Conservation (phyloP, 2,888 invertebrate genomes). For the Bunonema sp. region DNA sequence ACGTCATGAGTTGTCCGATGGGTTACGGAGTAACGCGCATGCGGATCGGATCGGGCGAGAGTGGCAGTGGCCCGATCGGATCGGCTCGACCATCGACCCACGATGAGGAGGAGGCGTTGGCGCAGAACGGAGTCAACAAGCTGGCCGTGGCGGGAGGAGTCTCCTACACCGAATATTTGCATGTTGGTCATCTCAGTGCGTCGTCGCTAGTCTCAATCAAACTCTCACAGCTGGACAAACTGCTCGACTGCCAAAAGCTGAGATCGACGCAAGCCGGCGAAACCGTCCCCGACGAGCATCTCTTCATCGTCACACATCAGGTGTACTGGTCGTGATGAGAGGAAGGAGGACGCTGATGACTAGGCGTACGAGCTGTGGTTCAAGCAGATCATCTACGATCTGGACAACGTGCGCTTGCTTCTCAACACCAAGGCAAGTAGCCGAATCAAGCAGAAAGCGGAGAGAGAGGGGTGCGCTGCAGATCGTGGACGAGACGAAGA, state of each 20-base stretch:
- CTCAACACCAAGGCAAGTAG: slow-evolving; percentile 49
- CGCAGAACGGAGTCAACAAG: slow-evolving; percentile 31
- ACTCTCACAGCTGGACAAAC: slow-evolving; percentile 58
- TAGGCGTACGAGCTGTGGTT: slow-evolving; percentile 88
- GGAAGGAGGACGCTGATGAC: slow-evolving; percentile 54
- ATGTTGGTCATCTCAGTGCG: slow-evolving; percentile 44
- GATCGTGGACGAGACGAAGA: slow-evolving; percentile 73
- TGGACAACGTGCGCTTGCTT: slow-evolving; percentile 74
- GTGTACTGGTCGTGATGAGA: neutral
- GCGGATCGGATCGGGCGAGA: too few species aligned
- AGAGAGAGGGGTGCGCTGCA: slow-evolving; percentile 31
- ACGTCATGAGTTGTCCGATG: too few species aligned
- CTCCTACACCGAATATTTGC: slow-evolving; percentile 75
- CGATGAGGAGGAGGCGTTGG: too few species aligned
- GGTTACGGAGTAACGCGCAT: too few species aligned
- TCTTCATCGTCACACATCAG: slow-evolving; percentile 91
- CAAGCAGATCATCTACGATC: slow-evolving; percentile 89
- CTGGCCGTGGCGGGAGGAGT: slow-evolving; percentile 53
- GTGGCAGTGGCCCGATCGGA: too few species aligned
- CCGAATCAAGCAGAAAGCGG: neutral
- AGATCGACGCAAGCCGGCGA: slow-evolving; percentile 56
- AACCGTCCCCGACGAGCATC: slow-evolving; percentile 82
- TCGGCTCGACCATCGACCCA: too few species aligned
- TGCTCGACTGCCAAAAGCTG: slow-evolving; percentile 66
- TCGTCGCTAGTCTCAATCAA: neutral